A percentile compares a stretch with the other conserved stretches of the same genome.
These are phyloP conservation scores for Galeruca laticollis DNA, from an alignment of 2,888 invertebrate genomes.

Conservation along the genomic window DNA sequence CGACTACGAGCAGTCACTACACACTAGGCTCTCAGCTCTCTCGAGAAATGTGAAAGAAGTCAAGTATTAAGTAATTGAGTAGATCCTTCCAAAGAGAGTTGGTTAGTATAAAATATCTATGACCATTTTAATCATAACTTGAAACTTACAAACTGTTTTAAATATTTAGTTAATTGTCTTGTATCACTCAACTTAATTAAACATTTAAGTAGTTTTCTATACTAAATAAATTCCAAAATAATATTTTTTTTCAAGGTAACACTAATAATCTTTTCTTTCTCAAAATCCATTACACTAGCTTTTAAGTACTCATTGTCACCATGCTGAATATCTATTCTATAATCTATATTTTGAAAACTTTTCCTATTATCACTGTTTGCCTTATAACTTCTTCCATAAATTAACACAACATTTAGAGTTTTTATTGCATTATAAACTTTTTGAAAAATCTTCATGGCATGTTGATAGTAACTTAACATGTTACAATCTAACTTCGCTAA, in stretches of 20 bases:
- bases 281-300: constrained; percentile 46
- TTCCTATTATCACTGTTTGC: constrained; percentile 37
- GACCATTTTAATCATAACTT: no score
- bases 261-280: constrained; percentile 37
- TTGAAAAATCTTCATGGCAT: constrained; percentile 49
- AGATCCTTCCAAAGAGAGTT: no score
- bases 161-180: no score
- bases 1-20: no score
- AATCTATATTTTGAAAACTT: constrained; percentile 45
- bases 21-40: no score
- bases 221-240: constrained; percentile 38
- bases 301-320: constrained; percentile 25
- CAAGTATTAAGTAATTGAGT: no score
- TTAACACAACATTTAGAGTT: constrained; percentile 51
- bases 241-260: constrained; percentile 44
- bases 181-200: no score
- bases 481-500: constrained; percentile 43
- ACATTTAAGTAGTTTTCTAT: no score
- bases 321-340: constrained; percentile 47
- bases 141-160: no score
- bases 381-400: constrained; percentile 51
- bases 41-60: no score
- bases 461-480: constrained; percentile 52
- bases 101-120: no score
- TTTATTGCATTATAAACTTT: constrained; percentile 50